These are phyloP conservation scores for Apodemia zela DNA, from an alignment of 2,888 invertebrate genomes.

Conservation along the genomic window DNA sequence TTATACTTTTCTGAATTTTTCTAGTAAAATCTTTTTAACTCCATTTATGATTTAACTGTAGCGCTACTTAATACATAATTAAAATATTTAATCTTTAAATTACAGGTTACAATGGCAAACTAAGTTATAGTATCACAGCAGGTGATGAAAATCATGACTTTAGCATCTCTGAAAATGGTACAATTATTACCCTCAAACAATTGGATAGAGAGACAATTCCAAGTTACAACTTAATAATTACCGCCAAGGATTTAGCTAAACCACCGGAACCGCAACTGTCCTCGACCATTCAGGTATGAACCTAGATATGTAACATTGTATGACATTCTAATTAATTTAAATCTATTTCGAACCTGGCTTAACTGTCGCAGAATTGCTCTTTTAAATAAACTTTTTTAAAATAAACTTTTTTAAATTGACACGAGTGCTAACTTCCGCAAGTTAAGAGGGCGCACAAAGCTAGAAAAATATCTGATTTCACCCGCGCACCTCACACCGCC, in stretches of 20 bases:
- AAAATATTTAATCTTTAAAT: conserved; percentile 24
- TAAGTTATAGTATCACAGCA: conserved; percentile 89
- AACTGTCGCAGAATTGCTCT: too few species aligned
- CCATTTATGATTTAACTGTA: too few species aligned
- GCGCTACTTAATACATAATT: too few species aligned
- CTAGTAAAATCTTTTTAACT: too few species aligned
- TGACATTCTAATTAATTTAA: conserved; percentile 1
- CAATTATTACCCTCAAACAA: conserved; percentile 85
- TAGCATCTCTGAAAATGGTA: conserved; percentile 90
- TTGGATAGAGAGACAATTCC: conserved; percentile 92
- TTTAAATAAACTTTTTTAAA: too few species aligned
- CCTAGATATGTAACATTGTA: not conserved
- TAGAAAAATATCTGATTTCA: too few species aligned
- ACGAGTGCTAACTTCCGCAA: too few species aligned
- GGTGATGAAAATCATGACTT: conserved; percentile 92
- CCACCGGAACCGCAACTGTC: conserved; percentile 87
- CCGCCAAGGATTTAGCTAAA: conserved; percentile 91
- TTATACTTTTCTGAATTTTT: too few species aligned
- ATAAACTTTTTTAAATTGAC: too few species aligned
- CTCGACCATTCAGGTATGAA: conserved; percentile 89
- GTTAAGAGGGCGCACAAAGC: too few species aligned
- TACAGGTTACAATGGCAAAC: conserved; percentile 91
- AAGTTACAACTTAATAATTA: conserved; percentile 91
- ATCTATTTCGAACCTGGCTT: too few species aligned
- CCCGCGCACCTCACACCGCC: too few species aligned